These are phyloP conservation scores for Phylloscopus collybita DNA, from an alignment of 2,797 vertebrate genomes.

Conservation along the genomic window DNA sequence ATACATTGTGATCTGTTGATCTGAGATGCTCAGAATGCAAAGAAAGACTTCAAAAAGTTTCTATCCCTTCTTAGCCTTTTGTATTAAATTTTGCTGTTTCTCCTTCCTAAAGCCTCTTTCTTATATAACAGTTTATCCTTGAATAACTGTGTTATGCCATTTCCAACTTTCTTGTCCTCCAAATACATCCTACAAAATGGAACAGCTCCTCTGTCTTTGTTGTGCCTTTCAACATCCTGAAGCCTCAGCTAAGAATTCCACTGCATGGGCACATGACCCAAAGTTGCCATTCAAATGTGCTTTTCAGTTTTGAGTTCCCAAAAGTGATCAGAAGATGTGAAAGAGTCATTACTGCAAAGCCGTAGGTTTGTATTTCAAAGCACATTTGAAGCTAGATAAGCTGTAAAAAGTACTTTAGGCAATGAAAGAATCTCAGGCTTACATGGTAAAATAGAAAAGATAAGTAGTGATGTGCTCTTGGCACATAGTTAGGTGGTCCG, in stretches of 20 bases:
- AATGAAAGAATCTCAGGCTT: conserved; percentile 26
- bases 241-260: neutral
- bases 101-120: neutral
- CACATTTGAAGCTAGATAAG: conserved; percentile 45
- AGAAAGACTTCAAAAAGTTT: neutral
- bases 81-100: neutral
- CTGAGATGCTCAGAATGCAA: neutral
- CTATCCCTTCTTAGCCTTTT: neutral
- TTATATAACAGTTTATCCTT: neutral
- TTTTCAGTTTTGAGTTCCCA: conserved; percentile 40
- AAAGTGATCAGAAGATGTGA: conserved; percentile 42
- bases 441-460: conserved; percentile 7
- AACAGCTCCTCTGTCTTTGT: neutral
- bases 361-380: conserved; percentile 15
- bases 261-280: neutral
- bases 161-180: neutral
- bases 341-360: conserved; percentile 28
- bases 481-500: neutral
- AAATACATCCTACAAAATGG: neutral
- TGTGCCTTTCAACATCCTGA: neutral
- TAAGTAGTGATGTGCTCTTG: conserved; percentile 22
- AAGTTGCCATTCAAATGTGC: conserved; percentile 14
- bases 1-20: neutral
- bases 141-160: neutral
- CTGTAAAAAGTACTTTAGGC: conserved; percentile 39